Evolutionary conservation across 2,888 invertebrate genomes (phyloP), one percentile per base, ranked within the genome.

Genomic region (Yponomeuta cagnagella): DNA sequence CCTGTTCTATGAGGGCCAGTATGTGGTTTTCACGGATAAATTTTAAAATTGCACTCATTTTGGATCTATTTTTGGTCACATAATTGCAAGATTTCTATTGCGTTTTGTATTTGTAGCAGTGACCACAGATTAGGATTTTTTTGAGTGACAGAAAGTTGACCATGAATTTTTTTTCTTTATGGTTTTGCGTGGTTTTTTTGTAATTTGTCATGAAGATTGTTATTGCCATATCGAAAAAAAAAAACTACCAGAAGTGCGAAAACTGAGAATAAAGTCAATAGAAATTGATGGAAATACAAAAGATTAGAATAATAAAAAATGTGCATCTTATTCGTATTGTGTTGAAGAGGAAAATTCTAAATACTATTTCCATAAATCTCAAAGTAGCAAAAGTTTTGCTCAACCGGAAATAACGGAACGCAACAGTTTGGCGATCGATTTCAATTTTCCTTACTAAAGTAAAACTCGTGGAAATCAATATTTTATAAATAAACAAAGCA

Each of bases 11-110:
- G 76, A 94, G 91, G 63, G 95, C 94, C 77, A 95, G 82, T 79
- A 95, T 94, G 79, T 95, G 94, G 81, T 95, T 94, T 85, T 94
- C 93, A 84, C 94, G 94, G 78, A 95, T 93, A 85, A 94, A 95
- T 86, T 95, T 93, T 83, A 94, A 93, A 78, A 95, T 91, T 78
- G 92, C 93, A 90, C 94, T 94, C 94, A 94, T 94, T 70, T 63
- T 71, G 63, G 23, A 15, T 10, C 52, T 33, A 15, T 37, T 67
- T 67, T 67, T 67, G 67, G 43, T 67, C 15, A 67, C 67, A 67
- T 67, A 31, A 15, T 31, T 65, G 31, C 31, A 30, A 10, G 65
- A 65, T 65, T 65, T 58, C 65, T 68, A 68, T 68, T 68, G 43
- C 68, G 68, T 68, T 68, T 68, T 68, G 33, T 10, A 48, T 58